Evolutionary conservation across 2,797 vertebrate species (phyloP), one percentile per base, ranked within the genome.

Genomic region (Neomorphus geoffroyi): DNA sequence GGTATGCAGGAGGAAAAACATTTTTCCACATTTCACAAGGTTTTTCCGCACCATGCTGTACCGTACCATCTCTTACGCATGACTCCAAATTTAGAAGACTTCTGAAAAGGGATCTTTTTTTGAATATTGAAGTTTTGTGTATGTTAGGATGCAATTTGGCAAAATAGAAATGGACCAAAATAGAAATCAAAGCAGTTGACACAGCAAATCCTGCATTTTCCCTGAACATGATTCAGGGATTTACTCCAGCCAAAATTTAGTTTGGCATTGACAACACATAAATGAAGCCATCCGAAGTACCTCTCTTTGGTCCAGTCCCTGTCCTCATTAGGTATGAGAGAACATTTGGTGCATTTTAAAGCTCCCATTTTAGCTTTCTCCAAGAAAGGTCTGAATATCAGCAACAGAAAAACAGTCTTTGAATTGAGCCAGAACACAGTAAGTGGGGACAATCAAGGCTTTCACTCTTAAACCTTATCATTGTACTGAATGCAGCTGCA

Each of bases 191-290:
- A 73, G 19, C 11, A 32, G 24, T 32, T 79, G 62, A 19, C 32
- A 23, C 32, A 50, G 6, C 28, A 61, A 46, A 79, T 71, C 30
- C 33, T 87, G 8, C 11, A 14, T 60, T 82, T 81, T 70, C 51
- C 27, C 8, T 62, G 22, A 33, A 45, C 0, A 0, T 66, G 69
- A 69, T 69, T 72, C 9, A 4, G 27, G 24, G 11, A 69, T 79
- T 77, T 79, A 39, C 10, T 85, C 27, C 37, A 88, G 58, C 58
- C 81, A 85, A 87, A 61, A 60, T 91, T 60, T 80, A 60, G n/a
- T 71, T 60, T 83, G 26, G 65, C 30, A 6, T 46, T 60, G 45
- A 45, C 39, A 82, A 35, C 24, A 41, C 24, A 43, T 56, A 24
- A 41, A 26, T 77, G 71, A 92, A 87, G 16, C 7, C 1, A 1